Base-by-base conservation (phyloP, 2,113 vertebrate species). In the Australoheros scitulus region DNA sequence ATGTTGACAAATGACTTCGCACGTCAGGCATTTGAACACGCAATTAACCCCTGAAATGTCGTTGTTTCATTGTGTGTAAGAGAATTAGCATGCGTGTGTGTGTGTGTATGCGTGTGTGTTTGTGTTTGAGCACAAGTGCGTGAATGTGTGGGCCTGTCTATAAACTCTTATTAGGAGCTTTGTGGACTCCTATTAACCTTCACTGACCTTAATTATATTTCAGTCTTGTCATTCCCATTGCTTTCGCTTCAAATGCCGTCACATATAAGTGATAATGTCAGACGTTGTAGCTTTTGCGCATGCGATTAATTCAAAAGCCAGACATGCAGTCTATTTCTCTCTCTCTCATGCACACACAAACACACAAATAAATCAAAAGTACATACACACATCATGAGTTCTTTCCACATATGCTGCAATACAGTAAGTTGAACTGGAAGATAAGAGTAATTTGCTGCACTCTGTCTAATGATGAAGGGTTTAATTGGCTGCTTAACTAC, bases 1-100 rank as follows among this genome's bases (percentile, higher is more conserved):
- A 93, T 92, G 90, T 87, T 92, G 93, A 94, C 92, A 92, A 93
- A 94, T 91, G 84, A 93, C 88, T 85, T 59, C 1, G 26, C 60
- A 92, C 81, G 79, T 58, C 85, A 86, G 79, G 50, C 85, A 58
- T 89, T 88, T 79, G 57, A 91, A 84, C 76, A 87, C 36, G 58
- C 82, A 81, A 86, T 92, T 92, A 92, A 90, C 89, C 90, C 86
- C 77, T 86, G 74, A 91, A 84, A 92, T 87, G 85, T 82, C 74
- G 77, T 43, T 77, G 77, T 77, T 75, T 81, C 59, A 60, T 22
- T 32, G 61, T 61, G 41, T 80, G 24, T 18, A n/a, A 58, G 32
- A 50, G 52, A 50, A 55, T 78, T 61, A 47, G 41, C 20, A 3
- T 63, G 22, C 11, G 29, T 29, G 57, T 14, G 56, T 17, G 57